Evolutionary conservation across 2,113 vertebrate genomes (phyloP).

Genomic region (Oryzias celebensis): DNA sequence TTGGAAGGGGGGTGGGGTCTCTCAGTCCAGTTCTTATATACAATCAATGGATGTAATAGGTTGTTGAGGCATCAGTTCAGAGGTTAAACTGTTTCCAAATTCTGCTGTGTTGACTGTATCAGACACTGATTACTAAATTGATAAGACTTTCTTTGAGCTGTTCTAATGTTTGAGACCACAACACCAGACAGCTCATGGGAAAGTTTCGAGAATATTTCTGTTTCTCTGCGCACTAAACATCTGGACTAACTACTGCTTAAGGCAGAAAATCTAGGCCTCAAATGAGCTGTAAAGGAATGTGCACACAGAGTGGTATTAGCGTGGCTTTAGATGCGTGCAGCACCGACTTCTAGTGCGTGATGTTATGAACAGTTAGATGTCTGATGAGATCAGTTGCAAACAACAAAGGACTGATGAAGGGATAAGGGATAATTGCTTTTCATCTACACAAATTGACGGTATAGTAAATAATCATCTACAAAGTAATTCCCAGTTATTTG

Average conservation of each 20-base stretch:
- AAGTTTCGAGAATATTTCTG: slow-evolving; percentile 71
- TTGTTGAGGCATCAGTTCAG: slow-evolving; percentile 2
- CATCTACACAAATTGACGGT: slow-evolving; percentile 21
- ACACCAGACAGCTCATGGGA: slow-evolving; percentile 72
- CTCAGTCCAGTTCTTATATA: too few relatives aligned
- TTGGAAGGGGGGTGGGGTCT: too few relatives aligned
- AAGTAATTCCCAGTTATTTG: slow-evolving; percentile 13
- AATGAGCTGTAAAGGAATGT: slow-evolving; percentile 39
- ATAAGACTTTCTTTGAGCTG: slow-evolving; percentile 73
- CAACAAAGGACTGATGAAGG: slow-evolving; percentile 32
- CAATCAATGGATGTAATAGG: slow-evolving; percentile 1
- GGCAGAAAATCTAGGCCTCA: slow-evolving; percentile 52
- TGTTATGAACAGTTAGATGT: slow-evolving; percentile 27
- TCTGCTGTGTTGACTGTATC: slow-evolving; percentile 25
- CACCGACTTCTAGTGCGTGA: slow-evolving; percentile 22
- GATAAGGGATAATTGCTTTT: slow-evolving; percentile 17
- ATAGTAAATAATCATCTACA: slow-evolving; percentile 25
- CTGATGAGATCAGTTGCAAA: slow-evolving; percentile 36
- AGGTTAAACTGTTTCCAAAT: slow-evolving; percentile 22
- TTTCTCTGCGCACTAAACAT: slow-evolving; percentile 68
- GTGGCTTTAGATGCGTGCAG: slow-evolving; percentile 28
- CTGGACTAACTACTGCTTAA: slow-evolving; percentile 63
- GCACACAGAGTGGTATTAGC: slow-evolving; percentile 12
- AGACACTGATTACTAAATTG: slow-evolving; percentile 51
- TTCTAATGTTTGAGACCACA: slow-evolving; percentile 69